A percentile compares a stretch with the other conserved stretches of the same genome.
phyloP scores from a whole-genome alignment of 2,888 invertebrate species.

The Dromius quadrimaculatus region DNA sequence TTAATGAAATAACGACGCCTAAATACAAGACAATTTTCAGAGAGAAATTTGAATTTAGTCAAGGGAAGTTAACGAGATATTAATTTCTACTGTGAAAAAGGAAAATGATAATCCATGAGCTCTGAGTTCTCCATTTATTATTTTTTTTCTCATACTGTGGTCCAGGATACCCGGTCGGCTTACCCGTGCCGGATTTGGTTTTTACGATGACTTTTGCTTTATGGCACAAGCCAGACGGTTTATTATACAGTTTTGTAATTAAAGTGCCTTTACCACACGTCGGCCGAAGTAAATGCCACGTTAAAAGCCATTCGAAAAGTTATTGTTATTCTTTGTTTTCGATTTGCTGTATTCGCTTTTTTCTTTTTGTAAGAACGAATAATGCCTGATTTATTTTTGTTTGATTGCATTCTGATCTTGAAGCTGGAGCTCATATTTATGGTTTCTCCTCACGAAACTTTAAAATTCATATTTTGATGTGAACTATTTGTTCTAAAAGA shows the following conservation, averaged over 20 bases:
- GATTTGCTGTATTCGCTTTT: neutral
- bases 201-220: slow-evolving; percentile 41
- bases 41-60: too few species aligned
- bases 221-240: slow-evolving; percentile 29
- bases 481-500: too few species aligned
- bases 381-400: too few species aligned
- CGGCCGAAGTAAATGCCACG: neutral
- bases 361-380: neutral
- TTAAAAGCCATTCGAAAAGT: neutral
- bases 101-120: too few species aligned
- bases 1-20: slow-evolving; percentile 21
- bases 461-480: too few species aligned
- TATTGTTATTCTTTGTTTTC: neutral
- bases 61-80: too few species aligned
- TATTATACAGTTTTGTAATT: slow-evolving; percentile 36
- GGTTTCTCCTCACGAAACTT: too few species aligned
- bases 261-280: slow-evolving; percentile 23
- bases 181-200: slow-evolving; percentile 10
- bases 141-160: neutral
- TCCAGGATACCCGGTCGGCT: neutral
- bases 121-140: neutral
- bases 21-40: slow-evolving; percentile 33
- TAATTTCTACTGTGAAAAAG: too few species aligned
- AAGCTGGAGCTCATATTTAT: too few species aligned
- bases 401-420: too few species aligned